Evolutionary conservation across 2,888 invertebrate species (phyloP).

Genomic region (Lasioglossum vierecki): DNA sequence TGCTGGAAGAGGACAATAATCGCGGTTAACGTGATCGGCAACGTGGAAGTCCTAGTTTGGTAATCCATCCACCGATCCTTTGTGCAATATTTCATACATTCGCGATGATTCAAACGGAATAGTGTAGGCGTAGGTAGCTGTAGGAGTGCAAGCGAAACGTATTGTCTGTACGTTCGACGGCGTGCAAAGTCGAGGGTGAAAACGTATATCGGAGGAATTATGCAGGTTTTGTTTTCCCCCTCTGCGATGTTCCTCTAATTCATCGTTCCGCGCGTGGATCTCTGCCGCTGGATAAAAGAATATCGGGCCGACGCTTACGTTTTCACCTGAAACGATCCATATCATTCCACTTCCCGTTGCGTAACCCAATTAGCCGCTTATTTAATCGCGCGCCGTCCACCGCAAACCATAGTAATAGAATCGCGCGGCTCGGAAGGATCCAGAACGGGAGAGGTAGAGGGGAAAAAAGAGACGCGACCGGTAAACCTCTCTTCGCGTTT

Average conservation of each 20-base stretch:
- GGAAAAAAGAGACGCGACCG: background rate
- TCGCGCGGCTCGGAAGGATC: constrained; percentile 23
- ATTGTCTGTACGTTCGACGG: constrained; percentile 36
- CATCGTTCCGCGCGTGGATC: background rate
- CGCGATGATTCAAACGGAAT: constrained; percentile 69
- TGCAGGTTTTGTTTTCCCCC: constrained; percentile 9
- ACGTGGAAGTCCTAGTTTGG: constrained; percentile 58
- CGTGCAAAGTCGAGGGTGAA: constrained; percentile 58
- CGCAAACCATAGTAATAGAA: constrained; percentile 51
- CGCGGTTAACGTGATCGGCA: background rate
- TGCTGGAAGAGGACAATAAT: background rate
- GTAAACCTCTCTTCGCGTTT: constrained; percentile 26
- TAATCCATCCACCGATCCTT: constrained; percentile 38
- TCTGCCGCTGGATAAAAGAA: background rate
- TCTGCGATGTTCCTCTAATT: constrained; percentile 20
- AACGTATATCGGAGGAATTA: constrained; percentile 12
- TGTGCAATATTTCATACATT: constrained; percentile 54
- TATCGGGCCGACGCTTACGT: constrained; percentile 32
- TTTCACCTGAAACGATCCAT: constrained; percentile 53
- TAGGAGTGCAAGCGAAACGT: constrained; percentile 43
- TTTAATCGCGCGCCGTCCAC: constrained; percentile 73
- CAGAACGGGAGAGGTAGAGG: background rate
- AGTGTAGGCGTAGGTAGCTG: constrained; percentile 61
- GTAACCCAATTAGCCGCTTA: constrained; percentile 83
- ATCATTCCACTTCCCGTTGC: constrained; percentile 81